Percentiles rank a stretch among this genome's conserved stretches.
Evolutionary conservation across 1,140 invertebrate species (phyloP).

Genomic region (Ectropis grisescens): DNA sequence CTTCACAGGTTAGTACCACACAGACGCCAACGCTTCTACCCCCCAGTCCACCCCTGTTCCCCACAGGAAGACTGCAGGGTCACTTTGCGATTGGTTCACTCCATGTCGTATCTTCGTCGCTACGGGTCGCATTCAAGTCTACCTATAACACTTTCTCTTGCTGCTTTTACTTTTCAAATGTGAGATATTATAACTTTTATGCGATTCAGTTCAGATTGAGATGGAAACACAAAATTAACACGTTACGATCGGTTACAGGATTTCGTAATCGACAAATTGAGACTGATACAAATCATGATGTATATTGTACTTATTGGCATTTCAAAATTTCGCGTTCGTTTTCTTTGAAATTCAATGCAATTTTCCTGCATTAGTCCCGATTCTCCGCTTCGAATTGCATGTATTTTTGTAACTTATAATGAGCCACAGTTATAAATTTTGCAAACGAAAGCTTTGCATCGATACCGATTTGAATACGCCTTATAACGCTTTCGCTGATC

Average conservation of each 20-base stretch:
- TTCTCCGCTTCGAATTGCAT: conserved; percentile 47
- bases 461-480: conserved; percentile 30
- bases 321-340: conserved; percentile 20
- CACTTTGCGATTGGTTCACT: conserved; percentile 43
- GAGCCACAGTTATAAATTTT: conserved; percentile 17
- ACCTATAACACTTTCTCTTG: conserved; percentile 7
- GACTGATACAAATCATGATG: too few relatives aligned
- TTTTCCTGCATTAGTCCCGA: conserved; percentile 48
- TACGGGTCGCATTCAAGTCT: conserved; percentile 49
- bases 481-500: conserved; percentile 41
- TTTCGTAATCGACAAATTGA: too few relatives aligned
- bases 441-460: conserved; percentile 42
- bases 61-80: conserved; percentile 66
- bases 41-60: conserved; percentile 67
- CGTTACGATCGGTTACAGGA: too few relatives aligned
- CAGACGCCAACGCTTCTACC: conserved; percentile 57
- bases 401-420: conserved; percentile 19
- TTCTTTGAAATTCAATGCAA: conserved; percentile 14
- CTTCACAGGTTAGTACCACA: conserved; percentile 67
- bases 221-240: conserved; percentile 32
- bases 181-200: conserved; percentile 33
- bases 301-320: too few relatives aligned
- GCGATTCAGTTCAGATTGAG: conserved; percentile 39
- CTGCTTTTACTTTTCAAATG: conserved; percentile 4
- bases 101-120: conserved; percentile 30